Evolutionary conservation across 2,888 invertebrate genomes (phyloP), one percentile per base, ranked within the genome.

Genomic region (Pterobdella sp.): DNA sequence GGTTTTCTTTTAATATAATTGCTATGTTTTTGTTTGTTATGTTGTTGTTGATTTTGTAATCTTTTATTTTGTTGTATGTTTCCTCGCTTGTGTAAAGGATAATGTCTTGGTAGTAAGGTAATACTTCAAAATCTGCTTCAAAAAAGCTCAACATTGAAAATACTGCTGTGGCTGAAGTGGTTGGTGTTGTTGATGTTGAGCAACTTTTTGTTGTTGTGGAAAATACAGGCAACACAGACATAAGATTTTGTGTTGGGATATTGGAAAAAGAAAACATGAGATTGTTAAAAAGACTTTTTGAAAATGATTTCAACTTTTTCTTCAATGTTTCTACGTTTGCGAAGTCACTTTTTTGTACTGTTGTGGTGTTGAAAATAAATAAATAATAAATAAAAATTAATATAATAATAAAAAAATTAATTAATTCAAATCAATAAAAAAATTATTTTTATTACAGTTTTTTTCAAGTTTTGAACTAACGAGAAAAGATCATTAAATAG

Each of bases 331-430:
- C 60, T 3, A 56, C 60, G 60, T 56, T 56, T 26, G 60, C 26
- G 60, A 56, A 56, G n/a, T 56, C 60, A n/a, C 60, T 56, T 26
- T 56, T 56, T 22, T 56, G 18, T 26, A 56, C 60, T 56, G 60
- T 56, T 22, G 60, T 56, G 60, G 60, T 56, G 7, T 4, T 22
- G n/a, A 26, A 14, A 14, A 42, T 42, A 14, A n/a, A n/a, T n/a
- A n/a, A n/a, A n/a, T n/a, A n/a, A n/a, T n/a, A n/a, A n/a, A n/a
- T n/a, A n/a, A n/a, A n/a, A n/a, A n/a, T n/a, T n/a, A n/a, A n/a
- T n/a, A n/a, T n/a, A n/a, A n/a, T n/a, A n/a, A n/a, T n/a, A n/a
- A n/a, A n/a, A n/a, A n/a, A n/a, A n/a, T n/a, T n/a, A n/a, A n/a
- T n/a, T n/a, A n/a, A n/a, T n/a, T n/a, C n/a, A n/a, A n/a, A n/a